Percentiles rank a stretch among this genome's conserved stretches.
These are phyloP conservation scores for Chaetops frenatus DNA, from an alignment of 2,113 vertebrate genomes.

Conservation along the genomic window DNA sequence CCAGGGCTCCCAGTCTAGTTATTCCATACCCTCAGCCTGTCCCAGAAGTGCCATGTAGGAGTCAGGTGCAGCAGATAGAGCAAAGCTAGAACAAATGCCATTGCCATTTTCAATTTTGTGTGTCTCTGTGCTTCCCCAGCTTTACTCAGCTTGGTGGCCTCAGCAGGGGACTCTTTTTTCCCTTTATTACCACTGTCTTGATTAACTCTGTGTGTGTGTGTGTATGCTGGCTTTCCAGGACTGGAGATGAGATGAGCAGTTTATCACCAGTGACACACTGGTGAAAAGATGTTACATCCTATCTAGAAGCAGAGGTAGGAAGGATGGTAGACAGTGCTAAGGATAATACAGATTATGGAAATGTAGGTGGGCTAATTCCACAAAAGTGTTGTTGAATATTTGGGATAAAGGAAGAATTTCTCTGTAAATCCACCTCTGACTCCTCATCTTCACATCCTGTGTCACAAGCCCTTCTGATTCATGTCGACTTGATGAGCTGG, in stretches of 20 bases:
- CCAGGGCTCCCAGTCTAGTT: rapidly evolving
- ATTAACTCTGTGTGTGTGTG: background rate
- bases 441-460: background rate
- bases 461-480: background rate
- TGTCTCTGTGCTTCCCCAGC: background rate
- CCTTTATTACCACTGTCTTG: background rate
- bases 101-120: background rate
- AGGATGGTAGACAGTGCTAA: background rate
- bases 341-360: background rate
- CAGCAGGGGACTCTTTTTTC: background rate
- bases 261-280: background rate
- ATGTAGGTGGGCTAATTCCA: background rate
- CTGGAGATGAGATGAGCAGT: background rate
- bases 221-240: background rate
- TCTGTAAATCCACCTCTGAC: background rate
- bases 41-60: rapidly evolving
- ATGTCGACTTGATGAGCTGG: background rate
- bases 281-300: background rate
- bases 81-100: background rate
- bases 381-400: background rate
- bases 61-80: background rate
- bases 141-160: background rate
- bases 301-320: background rate
- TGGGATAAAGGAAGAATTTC: background rate
- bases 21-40: background rate